Conservation (phyloP, 2,113 vertebrate genomes). For the Takifugu bimaculatus region DNA sequence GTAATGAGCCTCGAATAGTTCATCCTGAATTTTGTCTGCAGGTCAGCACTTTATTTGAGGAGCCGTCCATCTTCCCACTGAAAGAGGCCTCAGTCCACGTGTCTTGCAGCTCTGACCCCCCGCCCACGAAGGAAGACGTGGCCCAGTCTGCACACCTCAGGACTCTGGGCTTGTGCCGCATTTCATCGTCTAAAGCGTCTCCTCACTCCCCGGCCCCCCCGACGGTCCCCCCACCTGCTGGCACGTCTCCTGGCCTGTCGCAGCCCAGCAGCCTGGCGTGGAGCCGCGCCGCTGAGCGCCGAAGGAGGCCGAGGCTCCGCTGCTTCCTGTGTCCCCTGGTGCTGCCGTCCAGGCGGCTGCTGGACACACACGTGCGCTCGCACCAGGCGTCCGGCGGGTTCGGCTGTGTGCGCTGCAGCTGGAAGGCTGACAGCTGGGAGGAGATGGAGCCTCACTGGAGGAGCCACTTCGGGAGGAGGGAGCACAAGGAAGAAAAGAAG, state of each 20-base stretch:
- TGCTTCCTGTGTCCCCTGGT: slow-evolving; percentile 40
- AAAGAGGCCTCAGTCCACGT: slow-evolving; percentile 46
- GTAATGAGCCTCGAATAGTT: too few species aligned
- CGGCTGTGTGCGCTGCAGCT: slow-evolving; percentile 48
- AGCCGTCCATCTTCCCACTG: slow-evolving; percentile 49
- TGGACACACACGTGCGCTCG: slow-evolving; percentile 37
- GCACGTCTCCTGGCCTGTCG: background rate
- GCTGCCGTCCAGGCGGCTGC: slow-evolving; percentile 31
- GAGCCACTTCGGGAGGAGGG: slow-evolving; percentile 14
- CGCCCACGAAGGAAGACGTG: slow-evolving; percentile 58
- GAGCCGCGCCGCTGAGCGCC: background rate
- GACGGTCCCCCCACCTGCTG: slow-evolving; percentile 5
- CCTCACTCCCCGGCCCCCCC: background rate
- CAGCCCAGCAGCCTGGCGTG: background rate
- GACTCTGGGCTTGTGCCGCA: slow-evolving; percentile 58
- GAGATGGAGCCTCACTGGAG: slow-evolving; percentile 62
- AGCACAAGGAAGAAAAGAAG: background rate
- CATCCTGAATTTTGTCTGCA: slow-evolving; percentile 14
- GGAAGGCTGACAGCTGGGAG: slow-evolving; percentile 39
- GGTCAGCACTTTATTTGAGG: slow-evolving; percentile 71
- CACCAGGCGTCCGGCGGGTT: slow-evolving; percentile 38
- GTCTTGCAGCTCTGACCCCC: slow-evolving; percentile 32
- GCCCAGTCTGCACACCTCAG: slow-evolving; percentile 71
- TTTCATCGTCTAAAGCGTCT: slow-evolving; percentile 51
- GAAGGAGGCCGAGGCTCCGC: background rate